These are phyloP conservation scores for Dendroctonus ponderosae DNA, from an alignment of 1,140 invertebrate genomes.

Conservation along the genomic window DNA sequence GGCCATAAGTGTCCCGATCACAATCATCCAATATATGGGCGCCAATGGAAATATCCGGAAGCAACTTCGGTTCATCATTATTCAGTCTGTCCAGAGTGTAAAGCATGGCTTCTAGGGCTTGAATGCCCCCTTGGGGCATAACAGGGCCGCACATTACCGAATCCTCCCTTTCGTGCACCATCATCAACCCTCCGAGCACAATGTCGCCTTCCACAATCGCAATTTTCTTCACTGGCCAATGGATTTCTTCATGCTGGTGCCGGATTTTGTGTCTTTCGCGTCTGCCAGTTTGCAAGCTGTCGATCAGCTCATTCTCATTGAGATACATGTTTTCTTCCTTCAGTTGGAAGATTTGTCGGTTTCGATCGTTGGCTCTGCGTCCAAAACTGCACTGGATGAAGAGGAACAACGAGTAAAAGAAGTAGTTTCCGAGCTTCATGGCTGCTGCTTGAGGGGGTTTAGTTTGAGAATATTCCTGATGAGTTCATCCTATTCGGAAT, in stretches of 20 bases:
- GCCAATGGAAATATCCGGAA: slow-evolving; percentile 73
- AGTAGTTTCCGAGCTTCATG: too few relatives aligned
- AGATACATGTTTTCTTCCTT: too few relatives aligned
- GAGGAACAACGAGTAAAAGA: too few relatives aligned
- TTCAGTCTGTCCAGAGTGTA: slow-evolving; percentile 82
- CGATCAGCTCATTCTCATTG: too few relatives aligned
- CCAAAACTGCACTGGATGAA: too few relatives aligned
- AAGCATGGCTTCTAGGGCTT: slow-evolving; percentile 84
- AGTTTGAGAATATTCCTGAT: too few relatives aligned
- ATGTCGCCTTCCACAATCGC: slow-evolving; percentile 82
- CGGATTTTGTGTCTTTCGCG: slow-evolving; percentile 19
- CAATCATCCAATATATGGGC: slow-evolving; percentile 87
- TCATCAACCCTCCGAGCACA: slow-evolving; percentile 87
- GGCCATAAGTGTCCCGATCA: slow-evolving; percentile 87
- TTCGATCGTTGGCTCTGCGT: too few relatives aligned
- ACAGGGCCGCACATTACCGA: slow-evolving; percentile 75
- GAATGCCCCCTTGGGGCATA: slow-evolving; percentile 85
- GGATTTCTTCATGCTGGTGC: slow-evolving; percentile 40
- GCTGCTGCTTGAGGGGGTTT: too few relatives aligned
- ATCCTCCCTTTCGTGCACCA: slow-evolving; percentile 86
- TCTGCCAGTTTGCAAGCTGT: too few relatives aligned
- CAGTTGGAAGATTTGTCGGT: too few relatives aligned
- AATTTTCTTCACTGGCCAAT: slow-evolving; percentile 84
- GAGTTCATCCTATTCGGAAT: too few relatives aligned
- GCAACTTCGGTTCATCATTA: slow-evolving; percentile 52